Evolutionary conservation across 2,113 vertebrate species (phyloP), one percentile per base, ranked within the genome.

Genomic region (Forbesichthys agassizii): DNA sequence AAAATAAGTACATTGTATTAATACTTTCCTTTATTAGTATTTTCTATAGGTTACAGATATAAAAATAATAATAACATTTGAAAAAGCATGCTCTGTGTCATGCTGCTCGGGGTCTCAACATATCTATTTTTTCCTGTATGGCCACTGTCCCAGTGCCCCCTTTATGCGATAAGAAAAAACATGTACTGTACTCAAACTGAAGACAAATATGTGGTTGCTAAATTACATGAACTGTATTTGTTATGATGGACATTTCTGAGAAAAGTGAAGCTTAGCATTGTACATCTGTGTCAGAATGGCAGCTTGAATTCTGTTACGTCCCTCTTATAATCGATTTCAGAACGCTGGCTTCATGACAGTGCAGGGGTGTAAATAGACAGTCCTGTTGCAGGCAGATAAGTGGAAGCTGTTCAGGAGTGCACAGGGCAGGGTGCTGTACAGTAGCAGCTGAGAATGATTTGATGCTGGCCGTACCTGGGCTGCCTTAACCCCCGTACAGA

Each of bases 331-430:
- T 92, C 90, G 85, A 91, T 92, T 92, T 90, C 66, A 71, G 80
- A 84, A 83, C 71, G 86, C 79, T 78, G 86, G 80, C 79, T 74
- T 84, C 74, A 81, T 86, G 87, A 89, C 88, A 85, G 86, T 79
- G 79, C 72, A 64, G 11, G 78, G 82, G 75, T 71, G 80, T 73
- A 73, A 78, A 69, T 77, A 79, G 81, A 77, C 88, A 71, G 80
- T 81, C 86, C 90, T 92, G 91, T 79, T 82, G 89, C 74, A 64
- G 71, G 57, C 83, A 86, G 89, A 92, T 92, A 92, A 92, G 91
- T 90, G 82, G 82, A 92, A 92, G 89, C 91, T 86, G 66, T 90
- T 92, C 90, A 91, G 68, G 76, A 78, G 66, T 79, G 83, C 81
- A 79, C 73, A 85, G 70, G 82, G 83, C 74, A 69, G 79, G 76